Percentiles rank a stretch among this genome's conserved stretches.
These are phyloP conservation scores for Sinhomidia bicolor DNA, from an alignment of 2,888 invertebrate genomes.

Conservation along the genomic window DNA sequence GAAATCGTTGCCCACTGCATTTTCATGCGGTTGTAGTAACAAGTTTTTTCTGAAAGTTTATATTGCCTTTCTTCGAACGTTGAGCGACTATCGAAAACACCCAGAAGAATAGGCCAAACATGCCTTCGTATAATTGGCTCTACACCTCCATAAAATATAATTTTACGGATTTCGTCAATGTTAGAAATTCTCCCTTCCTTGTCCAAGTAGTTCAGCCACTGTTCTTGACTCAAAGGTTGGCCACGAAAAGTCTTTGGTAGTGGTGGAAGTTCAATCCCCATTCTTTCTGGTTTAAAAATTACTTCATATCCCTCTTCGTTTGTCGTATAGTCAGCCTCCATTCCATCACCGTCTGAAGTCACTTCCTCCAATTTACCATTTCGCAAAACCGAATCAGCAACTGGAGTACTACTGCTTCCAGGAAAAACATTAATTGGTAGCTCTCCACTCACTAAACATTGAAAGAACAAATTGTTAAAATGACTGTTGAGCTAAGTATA, in stretches of 20 bases:
- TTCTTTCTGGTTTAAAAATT: conserved; percentile 84
- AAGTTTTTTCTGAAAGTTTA: conserved; percentile 87
- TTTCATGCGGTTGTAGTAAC: conserved; percentile 97
- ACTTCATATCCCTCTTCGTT: conserved; percentile 89
- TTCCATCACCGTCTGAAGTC: conserved; percentile 80
- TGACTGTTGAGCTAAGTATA: not conserved
- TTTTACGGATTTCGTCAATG: conserved; percentile 89
- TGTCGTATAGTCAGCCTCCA: conserved; percentile 81
- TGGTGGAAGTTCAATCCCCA: conserved; percentile 86
- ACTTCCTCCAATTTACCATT: conserved; percentile 59
- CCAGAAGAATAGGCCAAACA: conserved; percentile 97
- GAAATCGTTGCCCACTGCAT: conserved; percentile 97
- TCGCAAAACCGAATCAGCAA: conserved; percentile 51
- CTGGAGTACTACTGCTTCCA: conserved; percentile 48
- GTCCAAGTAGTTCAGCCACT: conserved; percentile 92
- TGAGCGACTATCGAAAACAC: conserved; percentile 89
- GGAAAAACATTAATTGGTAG: conserved; percentile 80
- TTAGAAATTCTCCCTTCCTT: conserved; percentile 91
- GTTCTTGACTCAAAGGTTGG: conserved; percentile 87
- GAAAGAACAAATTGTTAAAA: not conserved
- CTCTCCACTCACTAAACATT: conserved; percentile 70
- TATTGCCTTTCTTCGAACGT: conserved; percentile 88
- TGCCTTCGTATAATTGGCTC: conserved; percentile 88
- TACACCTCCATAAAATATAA: conserved; percentile 96
- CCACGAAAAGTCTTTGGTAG: conserved; percentile 88